Conservation (phyloP, 2,113 vertebrate species). For the Corythornis cristatus region DNA sequence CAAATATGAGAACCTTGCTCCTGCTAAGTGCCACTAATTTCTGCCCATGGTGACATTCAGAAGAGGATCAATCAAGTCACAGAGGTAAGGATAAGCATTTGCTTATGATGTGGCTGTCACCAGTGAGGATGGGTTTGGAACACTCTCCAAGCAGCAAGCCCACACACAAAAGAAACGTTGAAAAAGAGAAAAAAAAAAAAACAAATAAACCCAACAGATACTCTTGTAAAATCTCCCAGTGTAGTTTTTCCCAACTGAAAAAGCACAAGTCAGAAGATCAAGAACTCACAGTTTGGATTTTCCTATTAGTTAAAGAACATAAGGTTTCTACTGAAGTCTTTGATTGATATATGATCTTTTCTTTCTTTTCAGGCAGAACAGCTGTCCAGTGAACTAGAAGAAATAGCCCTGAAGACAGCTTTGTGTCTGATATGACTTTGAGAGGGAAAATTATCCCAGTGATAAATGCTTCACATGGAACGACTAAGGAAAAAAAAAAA, state of each 20-base stretch:
- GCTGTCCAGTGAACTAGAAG: constrained; percentile 65
- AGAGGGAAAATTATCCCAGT: constrained; percentile 50
- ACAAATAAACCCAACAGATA: not conserved
- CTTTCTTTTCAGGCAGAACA: constrained; percentile 63
- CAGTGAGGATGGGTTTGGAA: not conserved
- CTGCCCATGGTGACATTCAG: constrained; percentile 17
- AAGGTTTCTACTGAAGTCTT: constrained; percentile 56
- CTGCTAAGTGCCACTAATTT: constrained; percentile 26
- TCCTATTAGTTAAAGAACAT: constrained; percentile 37
- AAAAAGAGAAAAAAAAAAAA: not conserved
- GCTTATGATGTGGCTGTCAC: constrained; percentile 25
- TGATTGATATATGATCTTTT: constrained; percentile 58
- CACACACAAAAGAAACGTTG: not conserved
- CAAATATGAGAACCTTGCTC: not conserved
- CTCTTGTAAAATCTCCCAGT: not conserved
- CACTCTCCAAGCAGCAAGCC: not conserved
- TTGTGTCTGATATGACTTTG: constrained; percentile 49
- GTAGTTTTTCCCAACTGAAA: not conserved
- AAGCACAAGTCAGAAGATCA: constrained; percentile 25
- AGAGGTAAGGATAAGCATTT: constrained; percentile 4
- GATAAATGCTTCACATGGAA: constrained; percentile 30
- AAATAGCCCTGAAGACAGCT: constrained; percentile 59
- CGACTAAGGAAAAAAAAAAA: not conserved
- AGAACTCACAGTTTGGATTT: constrained; percentile 10
- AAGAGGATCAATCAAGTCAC: constrained; percentile 4